phyloP scores from a whole-genome alignment of 64 coral and sea anemone genomes.

The Anthopleura sola region DNA sequence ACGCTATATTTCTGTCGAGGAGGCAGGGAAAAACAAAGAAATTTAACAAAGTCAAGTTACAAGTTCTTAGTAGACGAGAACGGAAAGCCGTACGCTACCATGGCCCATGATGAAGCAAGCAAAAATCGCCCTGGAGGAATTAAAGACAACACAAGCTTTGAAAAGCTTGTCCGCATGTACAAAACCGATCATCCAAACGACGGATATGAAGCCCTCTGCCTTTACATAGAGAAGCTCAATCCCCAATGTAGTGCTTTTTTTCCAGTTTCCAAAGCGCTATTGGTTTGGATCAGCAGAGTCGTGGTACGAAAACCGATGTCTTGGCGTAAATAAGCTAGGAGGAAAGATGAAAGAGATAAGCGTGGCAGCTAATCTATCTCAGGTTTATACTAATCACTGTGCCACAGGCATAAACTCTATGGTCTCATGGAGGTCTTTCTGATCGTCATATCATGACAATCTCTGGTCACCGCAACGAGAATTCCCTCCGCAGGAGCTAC shows the following conservation, averaged over 20 bases:
- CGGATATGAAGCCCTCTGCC: conserved; percentile 2
- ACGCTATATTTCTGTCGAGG: conserved; percentile 25
- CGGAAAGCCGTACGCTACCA: not conserved
- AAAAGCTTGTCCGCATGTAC: conserved; percentile 37
- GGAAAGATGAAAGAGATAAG: conserved; percentile 9
- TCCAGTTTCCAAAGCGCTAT: conserved; percentile 37
- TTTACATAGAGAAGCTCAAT: conserved; percentile 1
- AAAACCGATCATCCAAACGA: conserved; percentile 26
- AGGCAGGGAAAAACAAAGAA: conserved; percentile 37
- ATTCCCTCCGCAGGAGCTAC: no score
- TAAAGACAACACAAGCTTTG: conserved; percentile 18
- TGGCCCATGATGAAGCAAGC: conserved; percentile 28
- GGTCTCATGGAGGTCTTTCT: not conserved
- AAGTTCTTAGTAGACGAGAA: conserved; percentile 14
- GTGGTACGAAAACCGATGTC: not conserved
- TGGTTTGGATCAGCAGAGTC: not conserved
- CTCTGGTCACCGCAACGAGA: no score
- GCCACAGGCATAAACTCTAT: not conserved
- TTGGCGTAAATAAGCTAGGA: conserved; percentile 13
- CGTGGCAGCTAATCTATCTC: not conserved
- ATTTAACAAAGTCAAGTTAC: conserved; percentile 13
- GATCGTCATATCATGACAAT: not conserved
- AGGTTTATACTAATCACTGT: not conserved
- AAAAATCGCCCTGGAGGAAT: conserved; percentile 25
- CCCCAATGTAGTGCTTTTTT: conserved; percentile 26